Base-by-base conservation (phyloP, 2,888 invertebrate genomes). In the Danaus chrysippus region DNA sequence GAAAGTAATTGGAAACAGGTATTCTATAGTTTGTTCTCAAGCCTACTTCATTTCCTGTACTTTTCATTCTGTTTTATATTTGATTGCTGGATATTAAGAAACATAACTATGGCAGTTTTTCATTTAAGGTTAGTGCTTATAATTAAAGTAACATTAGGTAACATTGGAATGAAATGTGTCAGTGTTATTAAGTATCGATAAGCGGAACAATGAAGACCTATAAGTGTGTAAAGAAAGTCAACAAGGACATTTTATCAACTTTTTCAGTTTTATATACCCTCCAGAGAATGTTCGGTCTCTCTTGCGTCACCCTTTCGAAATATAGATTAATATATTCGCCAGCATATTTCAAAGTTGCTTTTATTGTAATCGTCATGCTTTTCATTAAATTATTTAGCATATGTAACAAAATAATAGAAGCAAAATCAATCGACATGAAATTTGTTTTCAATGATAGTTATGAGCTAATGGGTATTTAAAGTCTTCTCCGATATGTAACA, bases 271-370 rank as follows among this genome's bases (percentile, higher is more conserved):
- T 65, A 6, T 58, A 62, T 23, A 23, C 11, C 17, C 42, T 64
- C 5, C 15, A 67, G 44, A 62, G 58, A 42, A 10, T 67, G 17
- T 64, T 65, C 49, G 58, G 58, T 17, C 44, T 69, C 13, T 62
- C 57, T 41, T 64, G 65, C 8, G 23, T 67, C 54, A 49, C 56
- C 15, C 55, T 41, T 10, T 59, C 62, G 2, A 59, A 56, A 9
- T 41, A 23, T 12, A 52, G 55, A 10, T 15, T 68, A 10, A 58
- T 55, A 13, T 58, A 52, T 41, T 59, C 61, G 1, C 62, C 49
- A 54, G 61, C 64, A 0, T 15, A 49, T 23, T 55, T 23, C 1
- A 68, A 56, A 46, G 56, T 54, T 34, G 8, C 42, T 1, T 61
- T 58, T n/a, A 15, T 19, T 10, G 12, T 63, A 8, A 34, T 59